Evolutionary conservation across 2,888 invertebrate genomes (phyloP), one percentile per base, ranked within the genome.

Genomic region (Sminthurinus aureus): DNA sequence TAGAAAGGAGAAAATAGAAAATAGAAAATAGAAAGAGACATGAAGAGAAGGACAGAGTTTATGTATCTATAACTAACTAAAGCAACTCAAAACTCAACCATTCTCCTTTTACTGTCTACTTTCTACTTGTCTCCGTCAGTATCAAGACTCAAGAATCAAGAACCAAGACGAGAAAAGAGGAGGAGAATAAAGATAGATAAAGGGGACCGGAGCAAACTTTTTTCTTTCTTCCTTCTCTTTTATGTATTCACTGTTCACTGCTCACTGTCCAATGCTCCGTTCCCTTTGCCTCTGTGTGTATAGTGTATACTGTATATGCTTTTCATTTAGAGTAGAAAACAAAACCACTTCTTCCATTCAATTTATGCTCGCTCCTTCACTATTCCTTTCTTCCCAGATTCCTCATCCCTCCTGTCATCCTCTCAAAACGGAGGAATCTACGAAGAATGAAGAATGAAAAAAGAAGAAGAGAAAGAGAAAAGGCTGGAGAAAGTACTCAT

Each of bases 401-500:
- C 38, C 6, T 11, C 22, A 22, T 11, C 3, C 15, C 69, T 20
- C 69, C 69, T 69, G 20, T 69, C 69, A 69, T 22, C n/a, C n/a
- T n/a, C 69, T 24, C 69, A 69, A 24, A 71, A 71, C 6, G 24
- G 73, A 64, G 78, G n/a, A 64, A 58, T 52, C 8, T 18, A 12
- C 58, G 78, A 6, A 79, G 67, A 64, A 18, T 24, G 67, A 13
- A 26, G 15, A 26, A 26, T 66, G 38, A 20, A 24, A n/a, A 9
- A 20, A 64, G 64, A 78, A 22, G 9, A 24, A 79, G 78, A 24
- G 50, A 9, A 22, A 52, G n/a, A 82, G 15, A 8, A 67, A 74
- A 69, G 73, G 71, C 8, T 51, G 74, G 22, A 58, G 66, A 81
- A 81, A 81, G 75, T 75, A 74, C 75, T 75, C 81, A 80, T 80